Percentiles rank a stretch among this genome's conserved stretches.
Evolutionary conservation across 1,140 invertebrate species (phyloP).

Genomic region (Bactericera cockerelli): DNA sequence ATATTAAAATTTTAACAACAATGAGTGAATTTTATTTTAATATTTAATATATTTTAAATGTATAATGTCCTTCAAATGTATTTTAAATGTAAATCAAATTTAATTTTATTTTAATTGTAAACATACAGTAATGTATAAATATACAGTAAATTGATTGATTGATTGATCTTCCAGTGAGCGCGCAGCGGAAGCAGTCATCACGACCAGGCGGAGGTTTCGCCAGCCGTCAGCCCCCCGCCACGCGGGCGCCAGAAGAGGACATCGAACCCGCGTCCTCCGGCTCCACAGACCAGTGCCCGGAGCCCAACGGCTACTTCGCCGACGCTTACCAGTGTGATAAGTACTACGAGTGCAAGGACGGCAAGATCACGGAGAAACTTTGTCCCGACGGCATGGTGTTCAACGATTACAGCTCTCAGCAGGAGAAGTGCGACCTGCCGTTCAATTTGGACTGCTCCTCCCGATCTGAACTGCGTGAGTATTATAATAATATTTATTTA

Average conservation of each 20-base stretch:
- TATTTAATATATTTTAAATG: too few relatives aligned
- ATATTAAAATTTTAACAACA: too few relatives aligned
- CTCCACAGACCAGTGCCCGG: slow-evolving; percentile 51
- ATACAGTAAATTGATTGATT: too few relatives aligned
- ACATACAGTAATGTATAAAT: too few relatives aligned
- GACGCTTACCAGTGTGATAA: slow-evolving; percentile 79
- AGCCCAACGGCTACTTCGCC: slow-evolving; percentile 67
- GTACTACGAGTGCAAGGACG: slow-evolving; percentile 64
- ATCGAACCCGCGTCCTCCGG: slow-evolving; percentile 22
- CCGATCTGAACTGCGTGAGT: slow-evolving; percentile 63
- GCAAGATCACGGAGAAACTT: slow-evolving; percentile 53
- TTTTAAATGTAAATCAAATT: too few relatives aligned
- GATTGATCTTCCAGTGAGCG: too few relatives aligned
- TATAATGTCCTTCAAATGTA: too few relatives aligned
- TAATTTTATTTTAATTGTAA: too few relatives aligned
- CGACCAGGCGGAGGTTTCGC: neutral
- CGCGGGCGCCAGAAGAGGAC: neutral
- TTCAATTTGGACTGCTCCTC: slow-evolving; percentile 70
- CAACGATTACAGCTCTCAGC: slow-evolving; percentile 61
- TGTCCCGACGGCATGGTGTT: slow-evolving; percentile 86
- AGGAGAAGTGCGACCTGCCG: slow-evolving; percentile 76
- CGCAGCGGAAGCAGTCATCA: neutral
- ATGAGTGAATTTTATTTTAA: too few relatives aligned
- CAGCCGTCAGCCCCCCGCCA: slow-evolving; percentile 9
- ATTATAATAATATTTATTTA: neutral